Base-by-base conservation (phyloP, 2,888 invertebrate genomes). In the Yponomeuta evonymella region DNA sequence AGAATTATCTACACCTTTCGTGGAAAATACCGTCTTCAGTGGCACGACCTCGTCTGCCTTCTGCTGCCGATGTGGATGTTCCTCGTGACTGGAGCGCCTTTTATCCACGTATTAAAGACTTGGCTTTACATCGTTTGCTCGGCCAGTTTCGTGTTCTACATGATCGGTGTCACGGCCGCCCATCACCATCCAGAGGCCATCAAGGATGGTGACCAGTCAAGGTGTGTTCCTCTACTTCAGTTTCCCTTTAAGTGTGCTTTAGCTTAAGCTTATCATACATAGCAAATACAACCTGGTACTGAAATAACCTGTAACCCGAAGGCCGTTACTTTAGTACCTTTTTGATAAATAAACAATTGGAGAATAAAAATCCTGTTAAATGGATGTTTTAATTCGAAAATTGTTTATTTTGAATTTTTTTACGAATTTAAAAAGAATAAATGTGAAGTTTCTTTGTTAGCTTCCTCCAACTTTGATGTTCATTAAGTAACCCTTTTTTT, bases 121-220 rank as follows among this genome's bases (percentile, higher is more conserved):
- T 96, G 95, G 95, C 73, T 94, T 0, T 83, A 93, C 75, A 93
- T 95, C 15, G 79, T 93, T n/a, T 77, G 93, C 30, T 81, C 93
- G 0, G 90, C 87, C 0, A 95, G 96, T 76, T 93, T 94, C 51
- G 78, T 93, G 1, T 96, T 97, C 80, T 90, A 87, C 3, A 76
- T 90, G 0, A 94, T 96, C 73, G 96, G 95, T 2, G 77, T 95
- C 2, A 96, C 94, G 79, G 96, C 96, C 5, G 96, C 95, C 0
- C 97, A 97, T 85, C 97, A 97, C 81, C 96, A 97, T 83, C 96
- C 96, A 0, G 93, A 95, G 71, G 94, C 95, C 69, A 95, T 95
- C 78, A 96, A 97, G 79, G 97, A 97, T 79, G 97, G 97, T 0
- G 97, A 97, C 82, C 85, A 94, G 75, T 89, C 94, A 66, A 93